Percentiles rank a stretch among this genome's conserved stretches.
Evolutionary conservation across 2,797 vertebrate species (phyloP).

Genomic region (Cephalopachus bancanus): DNA sequence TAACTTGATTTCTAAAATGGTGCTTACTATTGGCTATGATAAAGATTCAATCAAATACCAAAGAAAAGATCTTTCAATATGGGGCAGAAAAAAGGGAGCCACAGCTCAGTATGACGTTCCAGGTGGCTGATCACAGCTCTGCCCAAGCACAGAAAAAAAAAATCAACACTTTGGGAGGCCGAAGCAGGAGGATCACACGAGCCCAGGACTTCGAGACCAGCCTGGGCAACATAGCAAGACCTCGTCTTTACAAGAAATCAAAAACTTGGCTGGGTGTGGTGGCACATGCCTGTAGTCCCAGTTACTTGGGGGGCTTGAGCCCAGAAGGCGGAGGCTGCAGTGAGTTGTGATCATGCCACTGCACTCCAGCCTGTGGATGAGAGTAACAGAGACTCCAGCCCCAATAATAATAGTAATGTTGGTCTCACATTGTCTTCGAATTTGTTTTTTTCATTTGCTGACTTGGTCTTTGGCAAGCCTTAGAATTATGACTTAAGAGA

Average conservation of each 20-base stretch:
- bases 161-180: not conserved
- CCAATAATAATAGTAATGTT: not conserved
- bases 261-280: no score
- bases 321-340: no score
- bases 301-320: no score
- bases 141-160: not conserved
- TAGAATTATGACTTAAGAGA: slow-evolving; percentile 61
- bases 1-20: not conserved
- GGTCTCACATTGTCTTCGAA: not conserved
- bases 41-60: slow-evolving; percentile 18
- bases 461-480: slow-evolving; percentile 34
- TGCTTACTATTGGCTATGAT: slow-evolving; percentile 16
- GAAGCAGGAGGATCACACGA: no score
- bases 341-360: no score
- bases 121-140: not conserved
- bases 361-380: no score
- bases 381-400: no score
- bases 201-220: no score
- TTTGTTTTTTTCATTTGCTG: slow-evolving; percentile 46
- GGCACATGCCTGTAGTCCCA: no score
- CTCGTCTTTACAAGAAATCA: no score
- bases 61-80: not conserved
- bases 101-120: not conserved
- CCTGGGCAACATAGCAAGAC: no score
- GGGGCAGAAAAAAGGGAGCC: not conserved